These are phyloP conservation scores for Cerastis rubricosa DNA, from an alignment of 2,888 invertebrate species.

Conservation along the genomic window DNA sequence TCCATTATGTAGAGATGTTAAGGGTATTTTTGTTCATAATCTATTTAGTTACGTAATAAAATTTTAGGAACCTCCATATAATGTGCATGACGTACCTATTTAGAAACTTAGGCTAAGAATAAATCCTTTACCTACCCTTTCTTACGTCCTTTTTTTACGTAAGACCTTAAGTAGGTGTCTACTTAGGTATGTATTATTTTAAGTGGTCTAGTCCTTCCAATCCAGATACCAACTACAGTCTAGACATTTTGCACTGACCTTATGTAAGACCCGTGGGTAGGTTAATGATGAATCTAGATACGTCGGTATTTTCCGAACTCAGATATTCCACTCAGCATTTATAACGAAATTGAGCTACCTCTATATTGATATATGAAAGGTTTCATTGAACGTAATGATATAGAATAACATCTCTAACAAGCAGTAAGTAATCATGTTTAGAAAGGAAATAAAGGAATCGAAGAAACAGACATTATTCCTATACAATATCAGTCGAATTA, in stretches of 20 bases:
- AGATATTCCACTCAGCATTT: background rate
- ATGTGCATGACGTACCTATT: background rate
- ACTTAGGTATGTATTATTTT: background rate
- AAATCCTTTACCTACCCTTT: background rate
- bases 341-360: constrained; percentile 23
- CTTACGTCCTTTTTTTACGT: background rate
- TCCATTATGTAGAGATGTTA: constrained; percentile 5
- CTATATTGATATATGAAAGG: constrained; percentile 22
- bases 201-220: background rate
- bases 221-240: background rate
- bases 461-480: constrained; percentile 43
- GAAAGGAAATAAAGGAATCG: constrained; percentile 46
- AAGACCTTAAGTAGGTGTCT: background rate
- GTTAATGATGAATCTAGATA: background rate
- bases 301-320: background rate
- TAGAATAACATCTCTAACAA: constrained; percentile 40
- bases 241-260: background rate
- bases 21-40: background rate
- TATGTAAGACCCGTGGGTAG: background rate
- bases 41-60: background rate
- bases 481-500: constrained; percentile 56
- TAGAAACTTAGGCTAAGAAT: too few species aligned
- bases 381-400: constrained; percentile 40
- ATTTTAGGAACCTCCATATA: background rate
- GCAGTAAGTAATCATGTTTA: constrained; percentile 51